Evolutionary conservation across 2,113 vertebrate genomes (phyloP).

Genomic region (Corythornis madagascariensis): DNA sequence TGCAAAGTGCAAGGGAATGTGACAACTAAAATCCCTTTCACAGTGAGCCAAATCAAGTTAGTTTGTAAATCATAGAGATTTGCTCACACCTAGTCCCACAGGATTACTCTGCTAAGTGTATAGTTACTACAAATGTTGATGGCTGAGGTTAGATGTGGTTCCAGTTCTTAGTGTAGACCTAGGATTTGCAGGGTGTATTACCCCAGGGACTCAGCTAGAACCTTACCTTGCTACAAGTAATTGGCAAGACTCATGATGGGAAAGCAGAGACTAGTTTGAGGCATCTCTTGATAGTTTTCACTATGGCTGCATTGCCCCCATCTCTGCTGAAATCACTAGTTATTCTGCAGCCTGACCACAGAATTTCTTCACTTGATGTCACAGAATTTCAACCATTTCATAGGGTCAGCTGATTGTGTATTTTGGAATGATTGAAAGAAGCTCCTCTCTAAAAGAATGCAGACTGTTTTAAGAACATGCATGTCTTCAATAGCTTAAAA

Average conservation of each 20-base stretch:
- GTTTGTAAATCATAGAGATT: neutral
- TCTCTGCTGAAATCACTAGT: too few relatives aligned
- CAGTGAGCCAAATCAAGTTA: neutral
- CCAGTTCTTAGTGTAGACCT: neutral
- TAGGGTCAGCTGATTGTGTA: too few relatives aligned
- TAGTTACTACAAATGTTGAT: neutral
- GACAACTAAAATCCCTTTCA: neutral
- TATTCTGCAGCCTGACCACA: too few relatives aligned
- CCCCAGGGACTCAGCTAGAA: neutral
- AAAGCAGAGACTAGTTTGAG: neutral
- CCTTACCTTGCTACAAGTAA: neutral
- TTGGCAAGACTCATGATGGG: neutral
- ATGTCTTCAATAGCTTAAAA: too few relatives aligned
- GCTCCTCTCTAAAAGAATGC: too few relatives aligned
- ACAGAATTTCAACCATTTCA: too few relatives aligned
- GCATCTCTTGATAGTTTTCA: neutral
- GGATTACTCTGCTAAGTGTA: neutral
- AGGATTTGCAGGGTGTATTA: neutral
- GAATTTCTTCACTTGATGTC: too few relatives aligned
- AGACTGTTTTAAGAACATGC: too few relatives aligned
- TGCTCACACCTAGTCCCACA: rapidly evolving
- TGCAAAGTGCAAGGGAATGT: neutral
- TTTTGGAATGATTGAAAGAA: too few relatives aligned
- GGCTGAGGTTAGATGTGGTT: neutral
- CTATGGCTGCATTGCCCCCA: too few relatives aligned